These are phyloP conservation scores for Phaonia tiefii DNA, from an alignment of 2,888 invertebrate genomes.

Conservation along the genomic window DNA sequence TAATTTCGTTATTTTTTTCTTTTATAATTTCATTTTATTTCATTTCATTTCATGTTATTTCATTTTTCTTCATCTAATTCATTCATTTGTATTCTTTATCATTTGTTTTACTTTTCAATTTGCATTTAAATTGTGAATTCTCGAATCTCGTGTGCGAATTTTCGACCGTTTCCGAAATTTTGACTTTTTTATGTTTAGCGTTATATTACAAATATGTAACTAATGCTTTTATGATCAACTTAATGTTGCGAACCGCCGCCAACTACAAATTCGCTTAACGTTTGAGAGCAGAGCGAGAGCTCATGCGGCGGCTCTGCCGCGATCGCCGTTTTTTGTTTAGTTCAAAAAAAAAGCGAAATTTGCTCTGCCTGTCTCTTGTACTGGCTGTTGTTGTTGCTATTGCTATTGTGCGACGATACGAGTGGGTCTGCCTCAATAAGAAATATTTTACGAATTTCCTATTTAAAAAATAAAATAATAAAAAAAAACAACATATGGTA, in stretches of 20 bases:
- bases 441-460: conserved; percentile 62
- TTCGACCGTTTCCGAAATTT: conserved; percentile 63
- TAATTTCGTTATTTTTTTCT: background rate
- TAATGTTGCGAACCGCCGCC: conserved; percentile 66
- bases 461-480: conserved; percentile 29
- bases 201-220: conserved; percentile 80
- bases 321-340: conserved; percentile 43
- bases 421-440: conserved; percentile 62
- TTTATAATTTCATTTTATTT: too few species aligned
- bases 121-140: conserved; percentile 30
- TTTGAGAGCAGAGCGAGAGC: conserved; percentile 61
- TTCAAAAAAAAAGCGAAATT: too few species aligned
- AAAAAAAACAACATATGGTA: conserved; percentile 59
- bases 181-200: conserved; percentile 69
- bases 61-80: conserved; percentile 11
- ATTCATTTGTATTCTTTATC: conserved; percentile 51
- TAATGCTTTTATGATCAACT: conserved; percentile 73
- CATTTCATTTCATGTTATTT: conserved; percentile 18
- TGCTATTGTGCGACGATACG: conserved; percentile 14
- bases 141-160: conserved; percentile 9
- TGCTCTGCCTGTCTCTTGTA: conserved; percentile 36
- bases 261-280: conserved; percentile 62
- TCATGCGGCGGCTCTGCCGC: conserved; percentile 8
- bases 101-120: conserved; percentile 42
- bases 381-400: conserved; percentile 35